Conservation (phyloP, 2,888 invertebrate genomes). For the Pristionchus arcanus region DNA sequence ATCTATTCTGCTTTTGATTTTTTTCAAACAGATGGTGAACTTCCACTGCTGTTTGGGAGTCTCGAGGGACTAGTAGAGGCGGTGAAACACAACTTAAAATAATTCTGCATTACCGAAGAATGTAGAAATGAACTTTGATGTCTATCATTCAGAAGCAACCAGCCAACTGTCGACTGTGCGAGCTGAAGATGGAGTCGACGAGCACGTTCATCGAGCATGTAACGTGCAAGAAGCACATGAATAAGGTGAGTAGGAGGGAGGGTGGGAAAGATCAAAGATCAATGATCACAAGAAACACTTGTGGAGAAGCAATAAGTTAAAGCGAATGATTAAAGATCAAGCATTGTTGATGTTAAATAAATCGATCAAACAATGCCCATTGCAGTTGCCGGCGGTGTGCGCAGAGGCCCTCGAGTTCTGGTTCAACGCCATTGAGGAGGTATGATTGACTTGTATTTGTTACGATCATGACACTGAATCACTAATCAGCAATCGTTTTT, state of each 20-base stretch:
- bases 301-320: too few species aligned
- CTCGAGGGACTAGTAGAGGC: not conserved
- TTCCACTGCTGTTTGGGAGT: too few species aligned
- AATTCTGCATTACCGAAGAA: not conserved
- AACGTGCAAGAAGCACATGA: not conserved
- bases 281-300: too few species aligned
- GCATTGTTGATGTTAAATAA: too few species aligned
- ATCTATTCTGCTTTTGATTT: too few species aligned
- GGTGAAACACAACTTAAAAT: not conserved
- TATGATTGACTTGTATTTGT: not conserved
- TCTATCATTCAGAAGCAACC: not conserved
- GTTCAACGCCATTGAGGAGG: conserved; percentile 32
- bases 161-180: not conserved
- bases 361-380: not conserved
- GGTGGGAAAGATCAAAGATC: not conserved
- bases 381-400: not conserved
- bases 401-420: conserved; percentile 36
- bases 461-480: too few species aligned
- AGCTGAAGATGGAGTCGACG: not conserved
- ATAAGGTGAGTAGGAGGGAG: not conserved
- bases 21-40: too few species aligned
- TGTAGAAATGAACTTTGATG: too few species aligned
- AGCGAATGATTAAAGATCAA: too few species aligned
- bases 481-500: not conserved
- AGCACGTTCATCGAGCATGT: not conserved